Conservation (phyloP, 2,113 vertebrate species). For the Crypturellus undulatus region DNA sequence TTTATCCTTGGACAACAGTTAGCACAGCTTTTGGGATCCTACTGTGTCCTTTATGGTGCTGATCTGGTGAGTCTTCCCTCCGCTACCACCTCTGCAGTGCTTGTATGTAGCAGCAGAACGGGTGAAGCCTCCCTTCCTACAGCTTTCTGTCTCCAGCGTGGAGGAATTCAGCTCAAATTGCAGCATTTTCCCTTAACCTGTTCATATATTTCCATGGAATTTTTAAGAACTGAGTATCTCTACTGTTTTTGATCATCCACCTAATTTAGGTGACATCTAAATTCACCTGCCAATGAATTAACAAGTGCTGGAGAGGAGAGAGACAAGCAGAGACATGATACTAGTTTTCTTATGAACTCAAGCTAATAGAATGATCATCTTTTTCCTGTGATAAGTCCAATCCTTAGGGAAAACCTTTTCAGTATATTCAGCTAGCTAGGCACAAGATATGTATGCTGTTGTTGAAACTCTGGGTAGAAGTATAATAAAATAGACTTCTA, state of each 20-base stretch:
- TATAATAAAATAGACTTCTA: neutral
- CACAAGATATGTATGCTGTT: neutral
- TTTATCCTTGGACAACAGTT: neutral
- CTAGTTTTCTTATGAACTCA: neutral
- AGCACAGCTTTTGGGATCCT: neutral
- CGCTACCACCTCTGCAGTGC: neutral
- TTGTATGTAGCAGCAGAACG: rapidly evolving
- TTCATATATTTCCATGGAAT: neutral
- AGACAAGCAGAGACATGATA: neutral
- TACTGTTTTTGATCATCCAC: neutral
- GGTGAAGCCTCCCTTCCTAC: neutral
- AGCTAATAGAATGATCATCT: neutral
- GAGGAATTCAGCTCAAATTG: neutral
- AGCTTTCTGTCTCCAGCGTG: neutral
- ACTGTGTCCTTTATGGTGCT: neutral
- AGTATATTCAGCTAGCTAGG: neutral
- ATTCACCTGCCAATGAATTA: rapidly evolving
- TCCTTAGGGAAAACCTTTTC: neutral
- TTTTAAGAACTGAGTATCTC: neutral
- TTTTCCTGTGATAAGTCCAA: neutral
- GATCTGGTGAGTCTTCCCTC: neutral
- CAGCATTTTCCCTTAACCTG: neutral
- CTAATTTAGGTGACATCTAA: neutral
- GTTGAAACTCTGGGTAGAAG: neutral
- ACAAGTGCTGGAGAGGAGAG: neutral